Evolutionary conservation across 2,888 invertebrate genomes (phyloP), one percentile per base, ranked within the genome.

Genomic region (Drosophila putrida): DNA sequence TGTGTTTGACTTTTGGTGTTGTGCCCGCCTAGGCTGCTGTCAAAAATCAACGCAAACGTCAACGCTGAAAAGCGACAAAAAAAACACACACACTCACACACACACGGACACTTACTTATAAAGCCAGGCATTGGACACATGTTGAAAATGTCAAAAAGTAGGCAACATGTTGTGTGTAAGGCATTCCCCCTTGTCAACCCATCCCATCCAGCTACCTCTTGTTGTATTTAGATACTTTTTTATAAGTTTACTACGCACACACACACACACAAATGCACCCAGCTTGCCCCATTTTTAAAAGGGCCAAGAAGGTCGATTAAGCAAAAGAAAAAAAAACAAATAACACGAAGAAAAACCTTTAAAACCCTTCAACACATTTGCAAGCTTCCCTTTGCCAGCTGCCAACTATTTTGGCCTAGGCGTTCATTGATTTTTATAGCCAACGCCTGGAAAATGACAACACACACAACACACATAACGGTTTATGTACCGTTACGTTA

Each of bases 41-140:
- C 88, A 87, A 76, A 86, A 88, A 88, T 88, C 88, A 87, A 82
- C 84, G 82, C 77, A 88, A 81, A 78, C 79, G 84, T 88, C 85
- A 86, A 75, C 81, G 80, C 77, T 80, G 71, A 78, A 80, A 79
- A 80, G 74, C 74, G 70, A 72, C 76, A 76, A 70, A 71, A 73
- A 58, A 63, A 53, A 60, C 43, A 43, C 47, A 33, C 33, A 58
- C 47, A 54, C 44, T 15, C 49, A 57, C 44, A 15, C 49, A 33
- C 51, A 38, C 11, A 28, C 31, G 10, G 38, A 68, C 43, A 43
- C 53, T 28, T 46, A 41, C 59, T 38, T 13, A 36, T 41, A 35
- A 38, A 20, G 39, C 41, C 66, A 79, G 65, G 64, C 84, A 71
- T 82, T 65, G 81, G 81, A 82, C 83, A 85, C 83, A 78, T 85